These are phyloP conservation scores for Papilio aristodemus DNA, from an alignment of 1,140 invertebrate species.

Conservation along the genomic window DNA sequence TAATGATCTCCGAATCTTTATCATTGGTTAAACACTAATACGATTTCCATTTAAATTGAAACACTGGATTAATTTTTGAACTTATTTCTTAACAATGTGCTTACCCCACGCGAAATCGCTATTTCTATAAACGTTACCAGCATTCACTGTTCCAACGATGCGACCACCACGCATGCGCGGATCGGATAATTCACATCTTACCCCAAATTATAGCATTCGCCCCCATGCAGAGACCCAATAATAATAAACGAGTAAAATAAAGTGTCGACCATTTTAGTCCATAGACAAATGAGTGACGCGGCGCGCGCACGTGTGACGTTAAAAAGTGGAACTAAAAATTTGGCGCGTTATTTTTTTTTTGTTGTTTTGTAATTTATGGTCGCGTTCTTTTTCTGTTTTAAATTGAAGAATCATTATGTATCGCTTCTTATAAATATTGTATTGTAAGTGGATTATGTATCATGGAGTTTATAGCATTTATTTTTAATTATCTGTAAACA, in stretches of 20 bases:
- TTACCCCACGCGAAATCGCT: conserved; percentile 59
- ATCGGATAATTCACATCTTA: conserved; percentile 69
- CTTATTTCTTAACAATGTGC: conserved; percentile 37
- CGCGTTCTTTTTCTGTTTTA: conserved; percentile 18
- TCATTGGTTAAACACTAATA: not conserved
- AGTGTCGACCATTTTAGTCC: conserved; percentile 55
- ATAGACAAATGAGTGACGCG: conserved; percentile 61
- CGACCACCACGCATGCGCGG: conserved; percentile 75
- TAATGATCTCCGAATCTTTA: not conserved
- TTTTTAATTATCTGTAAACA: not conserved
- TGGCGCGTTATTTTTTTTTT: conserved; percentile 42
- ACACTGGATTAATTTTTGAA: not conserved
- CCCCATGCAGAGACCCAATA: conserved; percentile 69
- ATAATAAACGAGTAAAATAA: conserved; percentile 56
- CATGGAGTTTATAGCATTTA: not conserved
- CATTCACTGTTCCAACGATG: conserved; percentile 57
- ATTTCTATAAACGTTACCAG: conserved; percentile 51
- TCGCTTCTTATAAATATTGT: not conserved
- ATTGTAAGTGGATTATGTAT: not conserved
- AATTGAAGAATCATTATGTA: not conserved
- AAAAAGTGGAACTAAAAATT: conserved; percentile 35
- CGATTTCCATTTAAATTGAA: not conserved
- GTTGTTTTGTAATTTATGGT: conserved; percentile 31
- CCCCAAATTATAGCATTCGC: conserved; percentile 63
- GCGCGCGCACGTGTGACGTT: conserved; percentile 56